These are phyloP conservation scores for Linyphia triangularis DNA, from an alignment of 2,888 invertebrate genomes.

Conservation along the genomic window DNA sequence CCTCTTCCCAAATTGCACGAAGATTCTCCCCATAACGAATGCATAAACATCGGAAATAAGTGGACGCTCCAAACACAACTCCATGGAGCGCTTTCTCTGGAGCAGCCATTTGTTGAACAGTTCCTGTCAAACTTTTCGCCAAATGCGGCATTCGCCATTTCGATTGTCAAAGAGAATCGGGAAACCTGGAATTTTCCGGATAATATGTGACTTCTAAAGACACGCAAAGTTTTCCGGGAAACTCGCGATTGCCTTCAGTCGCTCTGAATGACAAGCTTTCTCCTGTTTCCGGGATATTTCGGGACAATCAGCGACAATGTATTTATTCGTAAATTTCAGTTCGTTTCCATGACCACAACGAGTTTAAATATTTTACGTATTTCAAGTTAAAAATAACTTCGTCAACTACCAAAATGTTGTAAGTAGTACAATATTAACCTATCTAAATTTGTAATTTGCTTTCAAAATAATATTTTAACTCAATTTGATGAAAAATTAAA, in stretches of 20 bases:
- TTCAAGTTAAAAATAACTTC: too few relatives aligned
- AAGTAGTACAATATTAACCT: too few relatives aligned
- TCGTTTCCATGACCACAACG: too few relatives aligned
- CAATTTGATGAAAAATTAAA: too few relatives aligned
- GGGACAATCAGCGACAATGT: not conserved
- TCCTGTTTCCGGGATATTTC: not conserved
- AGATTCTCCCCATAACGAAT: not conserved
- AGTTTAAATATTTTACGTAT: too few relatives aligned
- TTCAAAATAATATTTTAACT: too few relatives aligned
- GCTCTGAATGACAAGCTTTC: not conserved
- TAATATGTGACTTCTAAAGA: not conserved
- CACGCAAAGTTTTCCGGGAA: slow-evolving; percentile 1
- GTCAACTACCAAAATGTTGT: too few relatives aligned
- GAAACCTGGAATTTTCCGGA: not conserved
- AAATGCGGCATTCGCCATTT: slow-evolving; percentile 28
- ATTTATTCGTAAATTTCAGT: not conserved
- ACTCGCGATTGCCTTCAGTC: slow-evolving; percentile 8
- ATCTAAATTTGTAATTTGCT: too few relatives aligned
- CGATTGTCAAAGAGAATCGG: slow-evolving; percentile 18
- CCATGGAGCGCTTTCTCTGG: not conserved
- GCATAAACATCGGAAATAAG: not conserved
- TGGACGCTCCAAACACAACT: not conserved
- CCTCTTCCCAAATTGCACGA: too few relatives aligned
- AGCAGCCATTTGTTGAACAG: slow-evolving; percentile 1
- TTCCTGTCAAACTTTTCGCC: slow-evolving; percentile 48